Evolutionary conservation across 2,888 invertebrate species (phyloP), one percentile per base, ranked within the genome.

Genomic region (Tigriopus californicus): DNA sequence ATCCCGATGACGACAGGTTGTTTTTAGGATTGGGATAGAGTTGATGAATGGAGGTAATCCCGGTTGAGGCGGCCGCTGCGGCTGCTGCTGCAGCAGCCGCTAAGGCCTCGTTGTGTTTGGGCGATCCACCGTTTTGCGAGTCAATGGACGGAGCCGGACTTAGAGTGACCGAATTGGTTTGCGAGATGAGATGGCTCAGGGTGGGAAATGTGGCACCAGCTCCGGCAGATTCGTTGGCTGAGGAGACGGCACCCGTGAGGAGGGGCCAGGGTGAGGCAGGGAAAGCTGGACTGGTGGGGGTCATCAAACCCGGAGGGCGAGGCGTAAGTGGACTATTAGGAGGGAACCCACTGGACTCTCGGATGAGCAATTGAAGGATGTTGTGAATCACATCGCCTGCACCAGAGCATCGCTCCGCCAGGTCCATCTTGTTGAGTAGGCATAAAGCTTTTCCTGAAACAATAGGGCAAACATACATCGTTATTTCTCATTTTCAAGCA

Each of bases 381-480:
- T 94, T 94, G 75, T 89, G 90, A 62, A 94, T 75, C 20, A 94
- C 85, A 70, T 94, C 94, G 2, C 94, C 94, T 41, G 89, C 88
- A 20, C 88, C 85, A 0, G 92, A 91, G 66, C 89, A 88, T 61
- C 94, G 78, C 69, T 91, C 90, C 25, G 85, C 85, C 66, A 94
- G 79, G 72, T 94, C 92, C 15, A 80, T 81, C 70, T 91, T 84
- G 52, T 86, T 91, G 63, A 94, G 74, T 53, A 94, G 77, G 70
- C 90, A 90, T 66, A 94, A 74, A 1, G 92, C 94, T 74, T 94
- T 94, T 62, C 85, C 84, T 85, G 74, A 3, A 65, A 65, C n/a
- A 54, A 15, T 8, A 33, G n/a, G 54, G 15, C 18, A 54, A 33
- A 54, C 24, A 54, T 5, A 33, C 33, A 33, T 33, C 33, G 8